Percentiles rank a stretch among this genome's conserved stretches.
These are phyloP conservation scores for Indicator maculatus DNA, from an alignment of 2,113 vertebrate species.

Conservation along the genomic window DNA sequence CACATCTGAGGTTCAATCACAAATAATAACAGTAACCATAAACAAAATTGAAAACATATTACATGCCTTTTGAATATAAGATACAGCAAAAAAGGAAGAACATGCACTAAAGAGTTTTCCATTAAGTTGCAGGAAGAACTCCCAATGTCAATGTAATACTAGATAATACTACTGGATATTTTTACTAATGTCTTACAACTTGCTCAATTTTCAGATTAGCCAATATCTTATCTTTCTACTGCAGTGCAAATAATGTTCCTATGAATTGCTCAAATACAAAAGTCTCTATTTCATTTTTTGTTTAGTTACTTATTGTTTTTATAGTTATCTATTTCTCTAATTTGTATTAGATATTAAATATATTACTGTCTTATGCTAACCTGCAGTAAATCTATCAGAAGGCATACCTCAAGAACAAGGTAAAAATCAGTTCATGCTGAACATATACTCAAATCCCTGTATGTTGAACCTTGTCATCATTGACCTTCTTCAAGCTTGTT, in stretches of 20 bases:
- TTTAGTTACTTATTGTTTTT: not conserved
- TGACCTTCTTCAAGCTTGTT: not conserved
- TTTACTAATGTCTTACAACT: not conserved
- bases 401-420: not conserved
- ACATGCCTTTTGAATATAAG: not conserved
- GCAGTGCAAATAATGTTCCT: not conserved
- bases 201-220: not conserved
- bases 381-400: not conserved
- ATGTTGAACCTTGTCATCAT: not conserved
- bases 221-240: not conserved
- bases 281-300: not conserved
- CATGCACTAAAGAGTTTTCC: not conserved
- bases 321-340: not conserved
- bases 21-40: not conserved
- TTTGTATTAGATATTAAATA: not conserved
- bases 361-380: not conserved
- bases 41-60: slow-evolving; percentile 7
- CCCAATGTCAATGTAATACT: not conserved
- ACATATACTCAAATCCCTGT: not conserved
- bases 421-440: not conserved
- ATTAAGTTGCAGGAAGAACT: not conserved
- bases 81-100: not conserved
- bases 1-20: not conserved
- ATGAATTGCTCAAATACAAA: not conserved
- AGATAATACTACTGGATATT: not conserved